Percentiles rank a stretch among this genome's conserved stretches.
phyloP scores from a whole-genome alignment of 2,797 vertebrate species.

The Spea hammondii region DNA sequence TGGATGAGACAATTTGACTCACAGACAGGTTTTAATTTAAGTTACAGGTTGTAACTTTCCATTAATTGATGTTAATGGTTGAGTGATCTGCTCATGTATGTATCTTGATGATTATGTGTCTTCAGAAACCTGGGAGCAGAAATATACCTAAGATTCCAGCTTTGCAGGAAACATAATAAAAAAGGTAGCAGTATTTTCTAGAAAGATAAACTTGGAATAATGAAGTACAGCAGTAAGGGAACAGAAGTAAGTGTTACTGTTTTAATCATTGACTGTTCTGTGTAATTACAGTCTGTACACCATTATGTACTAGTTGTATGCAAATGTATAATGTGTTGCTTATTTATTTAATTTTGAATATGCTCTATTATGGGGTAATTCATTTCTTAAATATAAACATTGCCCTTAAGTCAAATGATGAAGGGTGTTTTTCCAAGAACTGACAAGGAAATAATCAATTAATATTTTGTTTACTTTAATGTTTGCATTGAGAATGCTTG shows the following conservation, averaged over 20 bases:
- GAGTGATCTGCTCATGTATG: neutral
- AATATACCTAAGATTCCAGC: neutral
- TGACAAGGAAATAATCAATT: constrained; percentile 15
- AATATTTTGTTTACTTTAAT: constrained; percentile 21
- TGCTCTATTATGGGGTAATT: constrained; percentile 9
- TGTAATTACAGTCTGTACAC: constrained; percentile 24
- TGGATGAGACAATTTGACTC: too few relatives aligned
- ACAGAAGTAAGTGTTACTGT: neutral
- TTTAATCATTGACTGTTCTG: constrained; percentile 1
- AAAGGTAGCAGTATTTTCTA: neutral
- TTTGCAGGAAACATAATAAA: neutral
- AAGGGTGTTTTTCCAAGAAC: constrained; percentile 6
- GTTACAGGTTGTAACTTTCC: too few relatives aligned
- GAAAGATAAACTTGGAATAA: neutral
- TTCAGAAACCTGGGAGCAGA: neutral
- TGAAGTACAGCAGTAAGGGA: neutral
- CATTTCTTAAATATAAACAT: constrained; percentile 11
- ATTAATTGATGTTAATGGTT: too few relatives aligned
- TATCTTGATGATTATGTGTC: neutral
- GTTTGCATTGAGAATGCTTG: constrained; percentile 9
- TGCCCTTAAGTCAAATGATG: constrained; percentile 26
- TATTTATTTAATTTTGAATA: neutral
- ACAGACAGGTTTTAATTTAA: too few relatives aligned
- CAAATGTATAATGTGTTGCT: constrained; percentile 15
- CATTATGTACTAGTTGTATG: constrained; percentile 1